Percentiles rank a stretch among this genome's conserved stretches.
phyloP scores from a whole-genome alignment of 23 tunicate genomes.

The Trididemnum clinides region DNA sequence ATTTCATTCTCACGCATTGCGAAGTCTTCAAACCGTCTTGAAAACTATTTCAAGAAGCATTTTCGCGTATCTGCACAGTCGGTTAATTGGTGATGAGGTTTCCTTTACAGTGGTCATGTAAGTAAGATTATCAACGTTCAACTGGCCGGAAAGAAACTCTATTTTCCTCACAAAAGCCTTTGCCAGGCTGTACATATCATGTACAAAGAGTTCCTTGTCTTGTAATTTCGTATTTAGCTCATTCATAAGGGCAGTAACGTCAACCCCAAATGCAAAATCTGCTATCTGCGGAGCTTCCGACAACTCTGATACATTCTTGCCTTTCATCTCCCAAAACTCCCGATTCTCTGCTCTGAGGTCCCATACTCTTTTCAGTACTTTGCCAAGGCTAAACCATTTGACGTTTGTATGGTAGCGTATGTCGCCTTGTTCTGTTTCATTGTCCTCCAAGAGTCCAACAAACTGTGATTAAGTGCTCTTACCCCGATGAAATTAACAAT shows the following conservation, averaged over 20 bases:
- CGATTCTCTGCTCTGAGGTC: no score
- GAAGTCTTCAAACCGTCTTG: no score
- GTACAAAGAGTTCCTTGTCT: no score
- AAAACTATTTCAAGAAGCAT: background rate
- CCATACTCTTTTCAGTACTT: no score
- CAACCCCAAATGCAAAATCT: background rate
- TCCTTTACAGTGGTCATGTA: background rate
- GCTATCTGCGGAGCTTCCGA: no score
- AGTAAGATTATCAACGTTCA: background rate
- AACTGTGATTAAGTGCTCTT: constrained; percentile 28
- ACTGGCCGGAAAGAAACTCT: background rate
- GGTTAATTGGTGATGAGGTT: background rate
- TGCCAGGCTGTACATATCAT: background rate
- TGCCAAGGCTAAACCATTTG: no score
- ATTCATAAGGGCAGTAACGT: background rate
- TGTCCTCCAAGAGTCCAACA: constrained; percentile 5
- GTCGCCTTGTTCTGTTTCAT: constrained; percentile 23
- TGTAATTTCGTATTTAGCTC: background rate
- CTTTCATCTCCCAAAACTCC: no score
- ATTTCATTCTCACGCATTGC: background rate
- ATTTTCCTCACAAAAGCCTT: constrained; percentile 8
- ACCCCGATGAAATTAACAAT: no score
- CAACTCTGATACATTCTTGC: no score
- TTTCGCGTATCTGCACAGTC: background rate
- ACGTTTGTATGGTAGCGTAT: no score